Conservation (phyloP, 2,888 invertebrate species). For the Clunio marinus region DNA sequence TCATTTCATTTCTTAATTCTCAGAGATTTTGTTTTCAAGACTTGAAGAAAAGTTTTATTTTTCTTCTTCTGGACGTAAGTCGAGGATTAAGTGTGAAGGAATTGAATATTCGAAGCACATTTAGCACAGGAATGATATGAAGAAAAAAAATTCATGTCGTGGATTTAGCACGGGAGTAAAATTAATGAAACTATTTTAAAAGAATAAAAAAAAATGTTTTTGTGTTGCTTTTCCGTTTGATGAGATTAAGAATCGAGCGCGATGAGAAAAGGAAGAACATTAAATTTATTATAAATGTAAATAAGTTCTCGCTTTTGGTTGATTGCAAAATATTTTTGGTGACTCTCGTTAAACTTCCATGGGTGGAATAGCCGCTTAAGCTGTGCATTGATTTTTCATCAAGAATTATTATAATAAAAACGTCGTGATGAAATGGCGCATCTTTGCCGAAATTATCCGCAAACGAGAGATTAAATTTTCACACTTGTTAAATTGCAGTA, state of each 20-base stretch:
- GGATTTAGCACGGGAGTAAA: no score
- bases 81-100: background rate
- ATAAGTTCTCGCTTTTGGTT: background rate
- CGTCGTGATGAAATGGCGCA: background rate
- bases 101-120: no score
- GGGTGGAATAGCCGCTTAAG: conserved; percentile 4
- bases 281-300: background rate
- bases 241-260: background rate
- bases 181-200: no score
- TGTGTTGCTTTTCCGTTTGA: background rate
- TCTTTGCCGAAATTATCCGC: conserved; percentile 33
- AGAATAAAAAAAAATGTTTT: background rate
- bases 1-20: background rate
- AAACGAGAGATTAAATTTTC: conserved; percentile 38
- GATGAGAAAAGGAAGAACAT: background rate
- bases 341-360: background rate
- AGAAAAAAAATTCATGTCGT: no score
- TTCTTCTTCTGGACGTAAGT: no score
- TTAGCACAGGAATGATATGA: no score
- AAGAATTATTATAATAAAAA: conserved; percentile 15
- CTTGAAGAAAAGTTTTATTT: background rate
- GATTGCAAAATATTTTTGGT: background rate
- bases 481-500: conserved; percentile 31
- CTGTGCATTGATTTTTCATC: conserved; percentile 27
- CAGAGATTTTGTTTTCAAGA: background rate